Base-by-base conservation (phyloP, 2,888 invertebrate species). In the Dexiosoma caninum region DNA sequence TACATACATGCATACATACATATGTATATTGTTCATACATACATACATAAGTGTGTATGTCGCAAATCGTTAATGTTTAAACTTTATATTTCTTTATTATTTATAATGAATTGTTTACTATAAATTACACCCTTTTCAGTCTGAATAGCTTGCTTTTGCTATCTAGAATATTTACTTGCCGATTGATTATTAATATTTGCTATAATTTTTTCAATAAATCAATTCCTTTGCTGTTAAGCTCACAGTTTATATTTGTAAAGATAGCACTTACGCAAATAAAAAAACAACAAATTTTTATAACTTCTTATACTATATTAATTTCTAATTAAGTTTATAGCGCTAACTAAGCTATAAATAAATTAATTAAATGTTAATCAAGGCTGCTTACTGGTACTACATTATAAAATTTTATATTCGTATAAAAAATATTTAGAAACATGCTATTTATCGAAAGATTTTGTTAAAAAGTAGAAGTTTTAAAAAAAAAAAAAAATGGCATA, bases 301-400 rank as follows among this genome's bases (percentile, higher is more conserved):
- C 57, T 66, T 75, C 40, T 67, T 66, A 66, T 19, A n/a, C n/a
- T n/a, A n/a, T 67, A 49, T 75, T 66, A 57, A 49, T 75, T 75
- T 66, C 57, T 30, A 75, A 75, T 75, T 75, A 66, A 49, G 10
- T 75, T 66, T 49, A 66, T 51, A 60, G 12, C 35, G 7, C 23
- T 30, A 9, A 42, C 16, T 16, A 32, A 53, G 4, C 21, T 35
- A 35, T 35, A 35, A 35, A 35, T 55, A 32, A 0, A 35, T 10
- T 19, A 19, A 6, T 55, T 32, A n/a, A n/a, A n/a, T n/a, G 32
- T 30, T 32, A 55, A 19, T 32, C 12, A 55, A 32, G 30, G 30
- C 0, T 5, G 16, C 14, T 42, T 14, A 2, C 14, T 6, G 16
- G 4, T 42, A n/a, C n/a, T n/a, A n/a, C n/a, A n/a, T n/a, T n/a